A percentile compares a stretch with the other conserved stretches of the same genome.
Evolutionary conservation across 2,113 vertebrate genomes (phyloP).

Genomic region (Xiphorhynchus elegans): DNA sequence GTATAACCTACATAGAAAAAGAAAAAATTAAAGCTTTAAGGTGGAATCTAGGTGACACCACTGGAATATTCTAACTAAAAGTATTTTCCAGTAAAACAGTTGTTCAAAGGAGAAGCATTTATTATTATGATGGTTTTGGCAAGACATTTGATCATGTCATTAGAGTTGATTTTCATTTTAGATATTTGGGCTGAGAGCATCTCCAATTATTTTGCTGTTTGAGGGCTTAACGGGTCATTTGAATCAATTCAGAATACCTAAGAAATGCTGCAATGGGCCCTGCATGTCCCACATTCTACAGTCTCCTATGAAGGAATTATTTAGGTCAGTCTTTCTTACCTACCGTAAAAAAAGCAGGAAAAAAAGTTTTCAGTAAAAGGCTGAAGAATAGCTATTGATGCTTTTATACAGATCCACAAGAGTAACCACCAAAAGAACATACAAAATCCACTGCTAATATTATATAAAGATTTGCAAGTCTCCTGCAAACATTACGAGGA

Average conservation of each 20-base stretch:
- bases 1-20: slow-evolving; percentile 24
- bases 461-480: background rate
- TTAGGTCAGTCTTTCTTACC: slow-evolving; percentile 53
- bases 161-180: background rate
- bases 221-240: background rate
- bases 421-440: background rate
- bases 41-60: background rate
- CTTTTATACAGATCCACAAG: background rate
- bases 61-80: background rate
- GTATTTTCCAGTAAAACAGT: background rate
- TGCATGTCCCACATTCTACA: slow-evolving; percentile 37
- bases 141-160: background rate
- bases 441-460: background rate
- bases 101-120: background rate
- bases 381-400: background rate
- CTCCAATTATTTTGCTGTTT: background rate
- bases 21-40: slow-evolving; percentile 23
- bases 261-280: background rate
- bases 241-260: background rate
- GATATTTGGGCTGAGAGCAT: background rate
- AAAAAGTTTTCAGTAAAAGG: slow-evolving; percentile 16
- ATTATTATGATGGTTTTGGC: background rate
- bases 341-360: slow-evolving; percentile 1
- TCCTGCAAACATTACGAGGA: background rate
- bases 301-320: slow-evolving; percentile 34